Evolutionary conservation across 2,797 vertebrate genomes (phyloP).

Genomic region (Enoplosus armatus): DNA sequence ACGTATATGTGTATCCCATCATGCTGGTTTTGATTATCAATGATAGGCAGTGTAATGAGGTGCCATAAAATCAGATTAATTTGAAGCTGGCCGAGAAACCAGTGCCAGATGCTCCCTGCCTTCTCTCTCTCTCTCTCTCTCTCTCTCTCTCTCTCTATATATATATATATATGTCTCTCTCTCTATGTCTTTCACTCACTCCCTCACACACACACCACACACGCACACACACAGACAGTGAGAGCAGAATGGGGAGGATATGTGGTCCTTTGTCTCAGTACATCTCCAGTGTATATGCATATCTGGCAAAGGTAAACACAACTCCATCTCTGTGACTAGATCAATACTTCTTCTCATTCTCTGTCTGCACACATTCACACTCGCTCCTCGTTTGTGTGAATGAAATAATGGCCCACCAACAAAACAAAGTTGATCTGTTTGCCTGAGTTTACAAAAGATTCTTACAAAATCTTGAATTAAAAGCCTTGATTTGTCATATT

Average conservation of each 20-base stretch:
- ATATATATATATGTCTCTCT: no score
- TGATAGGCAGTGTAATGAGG: conserved; percentile 81
- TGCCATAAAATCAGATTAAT: conserved; percentile 82
- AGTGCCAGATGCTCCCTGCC: conserved; percentile 75
- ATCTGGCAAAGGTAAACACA: conserved; percentile 61
- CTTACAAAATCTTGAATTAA: neutral
- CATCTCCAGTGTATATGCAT: conserved; percentile 47
- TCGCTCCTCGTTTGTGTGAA: conserved; percentile 18
- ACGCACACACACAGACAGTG: neutral
- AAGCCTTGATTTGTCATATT: conserved; percentile 8
- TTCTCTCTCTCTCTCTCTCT: conserved; percentile 12
- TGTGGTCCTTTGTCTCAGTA: conserved; percentile 44
- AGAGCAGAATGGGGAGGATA: conserved; percentile 19
- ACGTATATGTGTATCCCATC: conserved; percentile 49
- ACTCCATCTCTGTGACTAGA: conserved; percentile 53
- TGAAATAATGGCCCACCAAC: conserved; percentile 9
- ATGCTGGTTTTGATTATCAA: conserved; percentile 76
- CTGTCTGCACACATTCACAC: conserved; percentile 36
- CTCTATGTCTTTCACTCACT: neutral
- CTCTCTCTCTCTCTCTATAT: neutral
- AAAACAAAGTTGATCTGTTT: conserved; percentile 24
- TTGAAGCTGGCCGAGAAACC: conserved; percentile 66
- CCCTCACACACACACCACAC: neutral
- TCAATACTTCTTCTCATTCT: conserved; percentile 56
- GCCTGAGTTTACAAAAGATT: neutral